Percentiles rank a stretch among this genome's conserved stretches.
Evolutionary conservation across 2,888 invertebrate species (phyloP).

Genomic region (Deilephila elpenor): DNA sequence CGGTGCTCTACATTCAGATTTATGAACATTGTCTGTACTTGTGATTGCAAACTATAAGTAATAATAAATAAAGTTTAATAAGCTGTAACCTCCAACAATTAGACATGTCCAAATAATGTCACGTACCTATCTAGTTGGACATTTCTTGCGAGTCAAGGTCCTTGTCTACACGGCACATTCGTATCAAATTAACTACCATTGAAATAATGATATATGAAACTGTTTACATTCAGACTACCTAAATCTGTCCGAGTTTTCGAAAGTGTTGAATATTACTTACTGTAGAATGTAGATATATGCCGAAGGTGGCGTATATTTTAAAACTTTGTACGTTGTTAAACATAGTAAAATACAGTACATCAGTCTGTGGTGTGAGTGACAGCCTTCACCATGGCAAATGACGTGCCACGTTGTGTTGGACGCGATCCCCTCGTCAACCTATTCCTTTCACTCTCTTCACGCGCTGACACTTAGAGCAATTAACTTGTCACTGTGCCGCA

Average conservation of each 20-base stretch:
- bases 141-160: conserved; percentile 2
- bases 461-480: conserved; percentile 67
- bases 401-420: conserved; percentile 34
- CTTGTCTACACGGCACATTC: neutral
- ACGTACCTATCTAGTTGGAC: neutral
- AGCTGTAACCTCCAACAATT: neutral
- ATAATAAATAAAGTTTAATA: neutral
- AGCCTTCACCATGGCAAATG: conserved; percentile 21
- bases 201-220: neutral
- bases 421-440: conserved; percentile 52
- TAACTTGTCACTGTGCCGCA: conserved; percentile 69
- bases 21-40: too few relatives aligned
- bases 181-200: neutral
- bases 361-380: conserved; percentile 24
- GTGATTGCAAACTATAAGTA: too few relatives aligned
- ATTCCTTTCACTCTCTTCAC: conserved; percentile 54
- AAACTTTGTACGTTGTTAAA: conserved; percentile 4
- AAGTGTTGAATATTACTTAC: neutral
- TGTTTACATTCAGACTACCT: neutral
- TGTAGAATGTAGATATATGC: neutral
- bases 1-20: too few relatives aligned
- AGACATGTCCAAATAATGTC: neutral
- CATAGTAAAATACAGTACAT: conserved; percentile 7
- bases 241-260: neutral
- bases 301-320: neutral